Evolutionary conservation across 2,888 invertebrate genomes (phyloP).

Genomic region (Lampropteryx suffumata): DNA sequence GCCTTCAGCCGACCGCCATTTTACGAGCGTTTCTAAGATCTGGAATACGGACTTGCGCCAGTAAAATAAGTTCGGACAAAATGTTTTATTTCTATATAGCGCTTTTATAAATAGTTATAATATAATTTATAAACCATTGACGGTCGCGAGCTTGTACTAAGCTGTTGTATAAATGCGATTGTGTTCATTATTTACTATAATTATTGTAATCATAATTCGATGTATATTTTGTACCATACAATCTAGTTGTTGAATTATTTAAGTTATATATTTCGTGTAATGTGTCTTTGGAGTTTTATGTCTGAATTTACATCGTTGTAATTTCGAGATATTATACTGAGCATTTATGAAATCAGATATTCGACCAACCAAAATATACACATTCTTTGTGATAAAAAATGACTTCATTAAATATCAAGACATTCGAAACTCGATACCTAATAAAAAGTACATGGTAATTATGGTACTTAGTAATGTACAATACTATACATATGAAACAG

Average conservation of each 20-base stretch:
- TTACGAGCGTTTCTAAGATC: no score
- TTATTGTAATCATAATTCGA: constrained; percentile 45
- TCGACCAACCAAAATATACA: not conserved
- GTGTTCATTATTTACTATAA: constrained; percentile 73
- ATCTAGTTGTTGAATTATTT: constrained; percentile 16
- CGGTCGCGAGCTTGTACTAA: constrained; percentile 45
- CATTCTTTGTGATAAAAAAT: no score
- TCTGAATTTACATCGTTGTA: constrained; percentile 5
- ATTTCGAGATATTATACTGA: constrained; percentile 6
- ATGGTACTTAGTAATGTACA: no score
- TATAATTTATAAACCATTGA: constrained; percentile 8
- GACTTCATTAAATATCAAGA: no score
- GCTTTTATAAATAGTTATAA: no score
- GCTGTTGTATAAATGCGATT: constrained; percentile 55
- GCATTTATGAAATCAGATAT: not conserved
- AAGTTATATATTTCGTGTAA: constrained; percentile 20
- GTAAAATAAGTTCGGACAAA: not conserved
- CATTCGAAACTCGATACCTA: no score
- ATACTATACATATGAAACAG: no score
- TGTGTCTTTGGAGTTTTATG: constrained; percentile 26
- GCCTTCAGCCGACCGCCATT: no score
- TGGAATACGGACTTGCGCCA: not conserved
- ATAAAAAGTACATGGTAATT: no score
- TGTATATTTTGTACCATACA: constrained; percentile 67
- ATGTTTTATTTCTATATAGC: no score